Evolutionary conservation across 2,113 vertebrate genomes (phyloP), one percentile per base, ranked within the genome.

Genomic region (Gopherus flavomarginatus): DNA sequence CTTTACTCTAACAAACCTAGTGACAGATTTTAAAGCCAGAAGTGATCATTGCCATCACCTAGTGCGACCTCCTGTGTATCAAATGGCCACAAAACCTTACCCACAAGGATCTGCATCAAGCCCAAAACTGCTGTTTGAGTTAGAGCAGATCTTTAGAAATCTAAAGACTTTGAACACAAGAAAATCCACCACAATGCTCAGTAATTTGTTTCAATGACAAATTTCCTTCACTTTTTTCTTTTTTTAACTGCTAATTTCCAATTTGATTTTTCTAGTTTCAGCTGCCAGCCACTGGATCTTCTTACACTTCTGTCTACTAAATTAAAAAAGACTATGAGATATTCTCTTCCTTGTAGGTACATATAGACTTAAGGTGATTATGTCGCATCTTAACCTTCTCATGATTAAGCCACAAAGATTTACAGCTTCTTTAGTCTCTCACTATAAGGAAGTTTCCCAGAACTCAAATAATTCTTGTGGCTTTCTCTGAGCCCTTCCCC

Each of bases 301-400:
- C 53, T 54, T 54, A 22, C 53, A 22, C 19, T 22, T 54, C 53
- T 54, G 53, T 21, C 87, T 88, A 72, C 83, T 89, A 90, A 95
- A 77, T 89, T 89, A 86, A 95, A 95, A 16, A 94, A 29, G 35
- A 50, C 87, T 38, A 88, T 26, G 62, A 89, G 49, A 89, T 92
- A 88, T 44, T 53, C 56, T 47, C 62, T 62, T 80, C 38, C 91
- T 26, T 13, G 56, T 35, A 89, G 29, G 69, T 31, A 81, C n/a
- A 65, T 85, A 75, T n/a, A 44, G 0, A 0, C 56, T 80, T 17
- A 13, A 77, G 11, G 81, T 89, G 86, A 90, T 59, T 89, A 75
- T 44, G 7, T 59, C 4, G 56, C 81, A 77, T 91, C 81, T 87
- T 75, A 94, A 85, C 47, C 27, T 81, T 78, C 65, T 16, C 38